Conservation (phyloP, 2,113 vertebrate genomes). For the Protomyctophum bolini region DNA sequence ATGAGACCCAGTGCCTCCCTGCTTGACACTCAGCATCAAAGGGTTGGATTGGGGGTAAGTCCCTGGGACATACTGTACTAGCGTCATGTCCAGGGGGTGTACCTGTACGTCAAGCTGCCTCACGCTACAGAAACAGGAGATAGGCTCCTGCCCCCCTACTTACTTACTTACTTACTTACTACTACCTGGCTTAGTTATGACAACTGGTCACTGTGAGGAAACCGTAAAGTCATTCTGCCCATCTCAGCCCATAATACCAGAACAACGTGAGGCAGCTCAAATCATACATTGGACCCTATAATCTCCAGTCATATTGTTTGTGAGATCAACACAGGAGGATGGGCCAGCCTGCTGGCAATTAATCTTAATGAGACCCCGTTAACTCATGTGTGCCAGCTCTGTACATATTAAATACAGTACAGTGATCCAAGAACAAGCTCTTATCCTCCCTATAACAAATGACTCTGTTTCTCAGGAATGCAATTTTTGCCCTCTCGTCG, state of each 20-base stretch:
- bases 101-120: no score
- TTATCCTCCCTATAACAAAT: constrained; percentile 38
- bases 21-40: no score
- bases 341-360: constrained; percentile 63
- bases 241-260: constrained; percentile 21
- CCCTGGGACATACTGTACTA: no score
- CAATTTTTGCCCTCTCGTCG: constrained; percentile 60
- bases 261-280: constrained; percentile 40
- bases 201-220: not conserved
- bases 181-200: no score
- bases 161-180: no score
- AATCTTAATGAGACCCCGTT: constrained; percentile 73
- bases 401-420: constrained; percentile 5
- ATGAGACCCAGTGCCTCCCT: no score
- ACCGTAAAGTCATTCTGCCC: constrained; percentile 44
- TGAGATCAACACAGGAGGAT: constrained; percentile 53
- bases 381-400: constrained; percentile 51
- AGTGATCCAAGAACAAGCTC: constrained; percentile 23
- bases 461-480: constrained; percentile 66
- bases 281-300: constrained; percentile 42
- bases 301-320: constrained; percentile 59
- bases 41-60: no score
- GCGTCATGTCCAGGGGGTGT: no score
- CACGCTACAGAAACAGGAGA: no score
- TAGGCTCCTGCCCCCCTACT: no score